phyloP scores from a whole-genome alignment of 2,888 invertebrate species.

The Syritta pipiens region DNA sequence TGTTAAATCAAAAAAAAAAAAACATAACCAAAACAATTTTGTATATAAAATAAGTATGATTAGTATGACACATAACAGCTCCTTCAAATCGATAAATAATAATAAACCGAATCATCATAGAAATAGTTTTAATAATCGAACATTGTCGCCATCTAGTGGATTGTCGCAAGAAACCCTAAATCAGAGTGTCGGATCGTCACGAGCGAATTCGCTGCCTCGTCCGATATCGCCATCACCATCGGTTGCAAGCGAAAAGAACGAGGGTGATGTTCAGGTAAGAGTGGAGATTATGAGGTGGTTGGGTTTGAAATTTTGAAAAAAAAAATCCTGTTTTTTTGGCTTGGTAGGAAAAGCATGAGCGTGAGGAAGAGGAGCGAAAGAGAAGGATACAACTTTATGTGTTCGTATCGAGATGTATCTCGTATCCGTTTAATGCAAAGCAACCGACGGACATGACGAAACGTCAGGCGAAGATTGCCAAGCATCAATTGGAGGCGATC shows the following conservation, averaged over 20 bases:
- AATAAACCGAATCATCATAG: conserved; percentile 52
- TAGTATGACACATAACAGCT: conserved; percentile 60
- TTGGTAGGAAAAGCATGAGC: conserved; percentile 92
- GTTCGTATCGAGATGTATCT: conserved; percentile 97
- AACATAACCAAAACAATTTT: conserved; percentile 15
- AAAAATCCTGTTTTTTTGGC: neutral
- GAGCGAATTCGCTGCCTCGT: conserved; percentile 85
- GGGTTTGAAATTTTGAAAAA: no score
- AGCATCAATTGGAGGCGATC: conserved; percentile 96
- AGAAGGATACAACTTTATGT: conserved; percentile 97
- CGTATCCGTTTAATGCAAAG: conserved; percentile 99
- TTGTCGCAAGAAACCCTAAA: conserved; percentile 83
- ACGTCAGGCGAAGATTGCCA: conserved; percentile 96
- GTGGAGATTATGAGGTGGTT: no score
- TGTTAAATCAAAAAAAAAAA: neutral
- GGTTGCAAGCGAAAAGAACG: conserved; percentile 93
- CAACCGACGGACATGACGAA: conserved; percentile 99
- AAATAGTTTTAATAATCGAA: conserved; percentile 74
- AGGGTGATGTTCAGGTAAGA: conserved; percentile 88
- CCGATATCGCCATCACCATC: conserved; percentile 95
- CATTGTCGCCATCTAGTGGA: conserved; percentile 83
- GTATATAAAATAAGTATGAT: conserved; percentile 38
- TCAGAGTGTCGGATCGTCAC: conserved; percentile 82
- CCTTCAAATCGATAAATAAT: conserved; percentile 56
- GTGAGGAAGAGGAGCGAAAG: conserved; percentile 97